Evolutionary conservation across 2,113 vertebrate species (phyloP).

Genomic region (Passer montanus): DNA sequence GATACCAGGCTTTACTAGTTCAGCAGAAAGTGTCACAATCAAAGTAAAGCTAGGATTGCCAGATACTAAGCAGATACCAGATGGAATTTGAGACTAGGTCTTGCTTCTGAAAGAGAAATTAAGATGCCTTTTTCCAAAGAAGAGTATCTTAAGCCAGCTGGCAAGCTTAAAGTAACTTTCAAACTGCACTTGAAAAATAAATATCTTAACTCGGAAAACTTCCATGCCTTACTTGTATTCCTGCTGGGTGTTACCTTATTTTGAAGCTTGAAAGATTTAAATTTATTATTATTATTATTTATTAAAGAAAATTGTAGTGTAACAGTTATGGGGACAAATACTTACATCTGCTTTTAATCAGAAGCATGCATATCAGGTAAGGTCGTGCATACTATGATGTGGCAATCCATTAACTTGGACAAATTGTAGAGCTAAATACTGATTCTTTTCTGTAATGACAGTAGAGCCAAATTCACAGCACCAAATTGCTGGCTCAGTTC

Average conservation of each 20-base stretch:
- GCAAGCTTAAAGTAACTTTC: neutral
- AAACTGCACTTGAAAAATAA: neutral
- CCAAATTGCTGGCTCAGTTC: neutral
- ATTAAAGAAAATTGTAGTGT: neutral
- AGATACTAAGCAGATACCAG: conserved; percentile 1
- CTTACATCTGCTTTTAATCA: neutral
- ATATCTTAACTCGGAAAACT: neutral
- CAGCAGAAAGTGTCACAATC: conserved; percentile 7
- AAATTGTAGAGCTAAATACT: neutral
- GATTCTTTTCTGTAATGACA: neutral
- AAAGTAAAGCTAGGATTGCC: neutral
- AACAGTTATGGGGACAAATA: neutral
- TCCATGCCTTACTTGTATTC: neutral
- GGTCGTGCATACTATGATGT: neutral
- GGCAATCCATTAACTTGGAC: neutral
- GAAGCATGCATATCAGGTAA: neutral
- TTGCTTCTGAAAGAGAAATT: conserved; percentile 38
- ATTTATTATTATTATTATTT: too few species aligned
- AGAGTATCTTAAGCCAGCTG: neutral
- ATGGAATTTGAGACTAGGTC: neutral
- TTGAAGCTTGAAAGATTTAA: neutral
- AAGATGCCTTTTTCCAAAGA: neutral
- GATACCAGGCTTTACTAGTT: neutral
- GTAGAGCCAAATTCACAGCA: neutral
- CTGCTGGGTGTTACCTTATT: neutral